These are phyloP conservation scores for Brevimyrus niger DNA, from an alignment of 2,113 vertebrate genomes.

Conservation along the genomic window DNA sequence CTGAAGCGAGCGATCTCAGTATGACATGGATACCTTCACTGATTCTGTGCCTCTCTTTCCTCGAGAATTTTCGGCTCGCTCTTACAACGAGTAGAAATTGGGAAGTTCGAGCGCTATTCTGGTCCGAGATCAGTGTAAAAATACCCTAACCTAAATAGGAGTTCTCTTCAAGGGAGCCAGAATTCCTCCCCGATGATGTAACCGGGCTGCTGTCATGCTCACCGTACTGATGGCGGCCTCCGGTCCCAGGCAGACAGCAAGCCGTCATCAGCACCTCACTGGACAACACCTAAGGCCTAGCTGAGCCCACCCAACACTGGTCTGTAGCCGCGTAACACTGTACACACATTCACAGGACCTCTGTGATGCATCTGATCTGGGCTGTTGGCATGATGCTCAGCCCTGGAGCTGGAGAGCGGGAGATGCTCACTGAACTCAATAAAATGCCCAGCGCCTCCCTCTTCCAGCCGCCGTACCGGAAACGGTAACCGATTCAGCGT, in stretches of 20 bases:
- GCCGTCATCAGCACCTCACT: not conserved
- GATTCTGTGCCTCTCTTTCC: not conserved
- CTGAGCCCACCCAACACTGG: not conserved
- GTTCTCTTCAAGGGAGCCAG: not conserved
- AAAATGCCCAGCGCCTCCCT: not conserved
- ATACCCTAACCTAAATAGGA: slow-evolving; percentile 3
- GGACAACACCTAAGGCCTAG: not conserved
- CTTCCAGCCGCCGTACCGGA: not conserved
- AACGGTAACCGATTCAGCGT: not conserved
- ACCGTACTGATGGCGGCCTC: not conserved
- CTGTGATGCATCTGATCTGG: not conserved
- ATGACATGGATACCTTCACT: not conserved
- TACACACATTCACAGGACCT: not conserved
- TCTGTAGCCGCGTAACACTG: not conserved
- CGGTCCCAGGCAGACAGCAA: not conserved
- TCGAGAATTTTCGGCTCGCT: not conserved
- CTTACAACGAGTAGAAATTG: not conserved
- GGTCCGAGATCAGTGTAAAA: not conserved
- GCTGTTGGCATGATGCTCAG: not conserved
- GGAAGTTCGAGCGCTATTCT: not conserved
- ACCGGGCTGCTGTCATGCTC: not conserved
- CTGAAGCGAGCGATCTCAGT: not conserved
- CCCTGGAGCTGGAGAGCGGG: not conserved
- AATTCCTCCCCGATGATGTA: not conserved
- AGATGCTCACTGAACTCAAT: not conserved